phyloP scores from a whole-genome alignment of 2,797 vertebrate species.

The Mormyrops boulengeri region DNA sequence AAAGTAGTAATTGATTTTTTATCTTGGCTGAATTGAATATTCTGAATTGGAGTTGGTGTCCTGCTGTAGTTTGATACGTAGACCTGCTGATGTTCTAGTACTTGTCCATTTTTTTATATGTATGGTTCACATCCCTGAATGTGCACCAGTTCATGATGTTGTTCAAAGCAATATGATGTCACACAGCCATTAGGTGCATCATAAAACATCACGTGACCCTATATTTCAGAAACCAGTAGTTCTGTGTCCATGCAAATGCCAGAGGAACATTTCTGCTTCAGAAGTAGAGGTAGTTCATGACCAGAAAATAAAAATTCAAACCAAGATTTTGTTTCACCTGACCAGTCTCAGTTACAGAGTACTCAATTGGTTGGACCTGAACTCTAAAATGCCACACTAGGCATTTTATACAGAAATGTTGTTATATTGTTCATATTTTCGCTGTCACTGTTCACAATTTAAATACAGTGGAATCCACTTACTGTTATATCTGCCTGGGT shows the following conservation, averaged over 20 bases:
- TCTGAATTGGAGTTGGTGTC: not conserved
- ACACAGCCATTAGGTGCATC: not conserved
- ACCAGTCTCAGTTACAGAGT: not conserved
- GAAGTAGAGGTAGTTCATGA: not conserved
- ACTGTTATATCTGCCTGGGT: too few relatives aligned
- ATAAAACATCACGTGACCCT: not conserved
- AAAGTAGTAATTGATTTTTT: not conserved
- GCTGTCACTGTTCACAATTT: too few relatives aligned
- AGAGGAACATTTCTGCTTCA: not conserved
- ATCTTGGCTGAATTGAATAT: not conserved
- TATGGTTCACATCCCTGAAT: not conserved
- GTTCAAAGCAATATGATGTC: not conserved
- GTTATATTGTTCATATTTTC: too few relatives aligned
- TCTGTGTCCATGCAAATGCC: not conserved
- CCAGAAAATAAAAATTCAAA: not conserved
- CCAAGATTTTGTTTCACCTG: too few relatives aligned
- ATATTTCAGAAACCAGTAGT: not conserved
- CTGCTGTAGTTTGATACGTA: not conserved
- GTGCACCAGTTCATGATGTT: not conserved
- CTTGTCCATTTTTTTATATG: not conserved
- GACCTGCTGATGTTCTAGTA: not conserved
- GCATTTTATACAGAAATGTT: too few relatives aligned
- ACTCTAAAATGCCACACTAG: too few relatives aligned
- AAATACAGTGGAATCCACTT: too few relatives aligned
- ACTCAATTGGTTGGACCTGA: not conserved